Evolutionary conservation across 2,797 vertebrate species (phyloP), one percentile per base, ranked within the genome.

Genomic region (Characodon lateralis): DNA sequence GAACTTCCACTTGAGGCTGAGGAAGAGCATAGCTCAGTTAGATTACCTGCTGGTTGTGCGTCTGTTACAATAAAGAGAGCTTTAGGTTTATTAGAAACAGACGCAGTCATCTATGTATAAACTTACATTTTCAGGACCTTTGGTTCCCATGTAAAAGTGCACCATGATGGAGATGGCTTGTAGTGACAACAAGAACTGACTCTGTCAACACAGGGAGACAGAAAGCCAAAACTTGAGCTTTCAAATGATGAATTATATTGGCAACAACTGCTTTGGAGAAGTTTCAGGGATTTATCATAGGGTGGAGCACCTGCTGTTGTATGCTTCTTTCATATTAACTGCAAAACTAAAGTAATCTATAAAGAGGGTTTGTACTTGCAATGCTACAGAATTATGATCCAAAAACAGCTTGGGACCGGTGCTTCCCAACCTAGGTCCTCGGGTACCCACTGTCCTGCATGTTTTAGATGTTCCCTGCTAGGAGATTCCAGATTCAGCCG

Each of bases 131-230:
- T 99, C 98, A 14, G 98, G 98, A 24, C 98, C 98, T 95, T 99
- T 99, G 78, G 98, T 99, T 89, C 98, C 98, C 98, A 99, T 99
- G 94, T 99, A 99, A 96, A 99, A 99, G 90, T 99, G 98, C 35
- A 99, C 98, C 98, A 99, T 99, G 61, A 99, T 99, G 84, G 98
- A 99, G 85, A 99, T 99, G 83, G 98, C 98, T 96, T 99, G 98
- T 56, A 99, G 91, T 0, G 98, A 99, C 92, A 99, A 94, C 89
- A 99, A 88, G 94, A 99, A 99, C 92, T 99, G 98, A 93, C 97
- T 99, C 98, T 99, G 95, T 28, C 43, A 74, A 85, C 22, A 75
- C 31, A 58, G 12, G 3, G 1, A 46, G 24, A 48, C 43, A 46
- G 5, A 10, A 28, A 68, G 1, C 0, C 24, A 31, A 14, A 1